A percentile compares a stretch with the other conserved stretches of the same genome.
Conservation (phyloP, 2,888 invertebrate genomes). For the Automeris io region DNA sequence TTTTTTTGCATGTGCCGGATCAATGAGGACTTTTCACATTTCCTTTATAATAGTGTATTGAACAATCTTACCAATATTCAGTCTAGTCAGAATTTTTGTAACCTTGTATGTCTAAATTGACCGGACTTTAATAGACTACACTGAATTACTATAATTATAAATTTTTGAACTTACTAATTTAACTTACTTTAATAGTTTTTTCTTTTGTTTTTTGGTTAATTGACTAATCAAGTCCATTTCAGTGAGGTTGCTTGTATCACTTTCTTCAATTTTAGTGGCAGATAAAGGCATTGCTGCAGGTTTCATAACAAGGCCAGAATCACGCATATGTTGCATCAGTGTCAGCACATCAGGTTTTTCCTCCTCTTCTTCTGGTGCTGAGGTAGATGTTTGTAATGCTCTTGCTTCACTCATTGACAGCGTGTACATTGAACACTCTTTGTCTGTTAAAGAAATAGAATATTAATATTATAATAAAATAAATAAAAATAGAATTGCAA, state of each 20-base stretch:
- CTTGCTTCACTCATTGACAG: slow-evolving; percentile 89
- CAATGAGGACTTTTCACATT: no score
- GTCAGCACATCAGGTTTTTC: slow-evolving; percentile 79
- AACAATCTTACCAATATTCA: no score
- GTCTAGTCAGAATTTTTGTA: no score
- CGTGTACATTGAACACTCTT: slow-evolving; percentile 96
- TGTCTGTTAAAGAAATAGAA: slow-evolving; percentile 76
- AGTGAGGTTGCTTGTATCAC: slow-evolving; percentile 75
- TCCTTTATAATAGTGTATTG: no score
- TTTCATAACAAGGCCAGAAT: slow-evolving; percentile 93
- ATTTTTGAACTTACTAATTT: background rate
- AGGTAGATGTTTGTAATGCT: slow-evolving; percentile 82
- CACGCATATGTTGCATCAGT: slow-evolving; percentile 92
- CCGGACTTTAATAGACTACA: no score
- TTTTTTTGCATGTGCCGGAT: no score
- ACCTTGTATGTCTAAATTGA: no score
- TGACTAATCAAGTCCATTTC: slow-evolving; percentile 90
- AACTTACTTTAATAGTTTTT: slow-evolving; percentile 88
- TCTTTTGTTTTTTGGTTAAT: slow-evolving; percentile 91
- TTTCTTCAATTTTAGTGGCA: slow-evolving; percentile 77
- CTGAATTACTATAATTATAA: background rate
- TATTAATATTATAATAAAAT: background rate
- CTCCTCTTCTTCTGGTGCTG: slow-evolving; percentile 83
- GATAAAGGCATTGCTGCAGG: slow-evolving; percentile 81
- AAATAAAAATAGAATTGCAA: background rate